Conservation (phyloP, 2,797 vertebrate genomes). For the Gymnoscopelus braueri region DNA sequence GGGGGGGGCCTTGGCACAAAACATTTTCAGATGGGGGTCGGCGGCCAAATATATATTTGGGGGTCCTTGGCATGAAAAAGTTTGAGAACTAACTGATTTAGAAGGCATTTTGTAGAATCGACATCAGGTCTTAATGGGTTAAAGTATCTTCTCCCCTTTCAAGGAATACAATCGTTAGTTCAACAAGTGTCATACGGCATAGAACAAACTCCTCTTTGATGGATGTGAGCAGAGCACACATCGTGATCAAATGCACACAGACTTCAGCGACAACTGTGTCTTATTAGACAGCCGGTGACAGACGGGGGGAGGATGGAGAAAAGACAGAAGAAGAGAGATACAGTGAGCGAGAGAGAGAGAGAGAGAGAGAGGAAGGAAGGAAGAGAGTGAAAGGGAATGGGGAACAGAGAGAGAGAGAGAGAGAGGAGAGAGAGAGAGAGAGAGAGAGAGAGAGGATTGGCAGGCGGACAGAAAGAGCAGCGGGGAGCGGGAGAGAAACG, state of each 20-base stretch:
- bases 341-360: slow-evolving; percentile 14
- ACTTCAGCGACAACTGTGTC: slow-evolving; percentile 20
- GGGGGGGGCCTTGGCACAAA: no score
- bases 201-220: slow-evolving; percentile 17
- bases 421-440: slow-evolving; percentile 22
- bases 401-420: background rate
- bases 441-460: slow-evolving; percentile 37
- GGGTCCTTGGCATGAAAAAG: no score
- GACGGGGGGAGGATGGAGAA: slow-evolving; percentile 19
- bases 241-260: slow-evolving; percentile 25
- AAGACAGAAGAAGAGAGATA: slow-evolving; percentile 25
- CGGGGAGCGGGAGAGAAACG: slow-evolving; percentile 39
- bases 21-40: no score
- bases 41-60: no score
- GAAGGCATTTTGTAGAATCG: no score
- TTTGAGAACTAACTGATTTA: no score
- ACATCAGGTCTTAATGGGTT: no score
- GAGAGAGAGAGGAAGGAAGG: background rate
- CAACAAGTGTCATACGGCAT: background rate
- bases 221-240: slow-evolving; percentile 12
- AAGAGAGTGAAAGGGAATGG: no score
- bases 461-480: slow-evolving; percentile 28
- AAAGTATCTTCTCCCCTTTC: no score
- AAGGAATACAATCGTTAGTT: background rate
- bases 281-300: slow-evolving; percentile 32